Evolutionary conservation across 2,797 vertebrate species (phyloP), one percentile per base, ranked within the genome.

Genomic region (Sebastes matsubarae): DNA sequence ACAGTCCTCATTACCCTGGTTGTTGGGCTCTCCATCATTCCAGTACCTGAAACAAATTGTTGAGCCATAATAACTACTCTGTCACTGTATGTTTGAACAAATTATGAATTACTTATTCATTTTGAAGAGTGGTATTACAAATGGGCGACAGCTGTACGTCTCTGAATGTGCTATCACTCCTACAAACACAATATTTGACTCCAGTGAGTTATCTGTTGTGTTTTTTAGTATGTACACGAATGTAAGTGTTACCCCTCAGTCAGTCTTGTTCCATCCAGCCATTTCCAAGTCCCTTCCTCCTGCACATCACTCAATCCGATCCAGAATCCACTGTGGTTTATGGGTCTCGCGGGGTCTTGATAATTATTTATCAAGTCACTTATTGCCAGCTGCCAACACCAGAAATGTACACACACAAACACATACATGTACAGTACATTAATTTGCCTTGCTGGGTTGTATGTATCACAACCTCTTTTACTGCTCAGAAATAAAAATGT

Each of bases 211-310:
- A 8, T 46, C 10, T 68, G 52, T 69, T 65, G 22, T 3, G 12
- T n/a, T n/a, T 59, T 52, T 58, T 7, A 34, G 12, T 27, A 14
- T 68, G 18, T 36, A 7, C 9, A 80, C 13, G 1, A 75, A n/a
- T 71, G 36, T 30, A 68, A 8, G 12, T 32, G 16, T 83, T 94
- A 96, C 95, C 90, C 87, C 18, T 91, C 77, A 42, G 11, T 64
- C 70, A 95, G 42, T 22, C 4, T 81, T 4, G 50, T 89, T 70
- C 90, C 87, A 82, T 95, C 87, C 70, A 89, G 25, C 95, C 95
- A 96, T 73, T 61, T 95, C 95, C 95, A 96, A 5, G 0, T 59
- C 5, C 90, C 93, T 59, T 96, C 95, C 7, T 85, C 78, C 0
- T 92, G 87, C 59, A 78, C 70, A 55, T 96, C 94, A 63, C 20